Evolutionary conservation across 64 coral and sea anemone species (phyloP).

Genomic region (Astreopora myriophthalma): DNA sequence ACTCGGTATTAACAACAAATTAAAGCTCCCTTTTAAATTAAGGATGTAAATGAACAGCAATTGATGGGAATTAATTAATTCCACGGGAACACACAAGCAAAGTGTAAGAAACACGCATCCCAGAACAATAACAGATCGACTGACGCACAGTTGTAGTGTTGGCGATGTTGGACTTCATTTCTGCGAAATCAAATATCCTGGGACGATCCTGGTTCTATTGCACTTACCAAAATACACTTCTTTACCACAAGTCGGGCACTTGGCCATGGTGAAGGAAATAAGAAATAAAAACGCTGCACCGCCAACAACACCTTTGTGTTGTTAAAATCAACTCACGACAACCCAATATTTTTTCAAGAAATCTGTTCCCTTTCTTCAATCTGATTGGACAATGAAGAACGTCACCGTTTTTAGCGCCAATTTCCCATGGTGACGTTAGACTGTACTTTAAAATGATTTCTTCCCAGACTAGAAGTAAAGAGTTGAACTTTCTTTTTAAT

Average conservation of each 20-base stretch:
- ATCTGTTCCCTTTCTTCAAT: not conserved
- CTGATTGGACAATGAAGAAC: not conserved
- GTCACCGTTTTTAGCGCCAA: not conserved
- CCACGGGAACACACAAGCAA: not conserved
- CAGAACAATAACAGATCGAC: not conserved
- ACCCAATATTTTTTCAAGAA: not conserved
- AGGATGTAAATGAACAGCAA: not conserved
- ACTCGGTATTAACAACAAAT: not conserved
- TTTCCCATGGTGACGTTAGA: not conserved
- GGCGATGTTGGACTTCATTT: not conserved
- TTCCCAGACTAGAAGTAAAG: no score
- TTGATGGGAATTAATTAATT: not conserved
- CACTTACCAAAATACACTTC: constrained; percentile 77
- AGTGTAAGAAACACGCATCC: not conserved
- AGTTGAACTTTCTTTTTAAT: no score
- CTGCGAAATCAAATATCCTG: not conserved
- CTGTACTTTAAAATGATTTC: no score
- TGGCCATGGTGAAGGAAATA: not conserved
- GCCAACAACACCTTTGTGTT: not conserved
- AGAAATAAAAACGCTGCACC: not conserved
- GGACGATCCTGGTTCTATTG: not conserved
- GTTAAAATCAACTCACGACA: not conserved
- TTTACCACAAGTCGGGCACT: constrained; percentile 65
- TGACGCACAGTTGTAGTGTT: not conserved
- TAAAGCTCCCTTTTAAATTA: not conserved